Percentiles rank a stretch among this genome's conserved stretches.
Conservation (phyloP, 1,140 invertebrate species). For the Ctenoplectra terminalis region DNA sequence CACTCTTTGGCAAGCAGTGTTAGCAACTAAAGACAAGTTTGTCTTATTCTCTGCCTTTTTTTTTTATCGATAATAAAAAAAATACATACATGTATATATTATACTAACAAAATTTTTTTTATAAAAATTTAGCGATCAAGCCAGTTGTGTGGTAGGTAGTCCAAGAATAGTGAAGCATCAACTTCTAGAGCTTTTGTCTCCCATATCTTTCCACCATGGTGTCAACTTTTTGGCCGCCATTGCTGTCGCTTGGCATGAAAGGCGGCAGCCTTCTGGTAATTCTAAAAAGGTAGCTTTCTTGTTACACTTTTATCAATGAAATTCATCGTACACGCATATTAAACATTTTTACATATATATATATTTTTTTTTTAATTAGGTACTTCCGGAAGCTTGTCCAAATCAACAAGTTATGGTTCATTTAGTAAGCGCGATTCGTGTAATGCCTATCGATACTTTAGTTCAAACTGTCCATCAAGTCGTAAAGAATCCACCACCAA, state of each 20-base stretch:
- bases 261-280: constrained; percentile 82
- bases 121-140: constrained; percentile 74
- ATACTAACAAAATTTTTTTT: constrained; percentile 28
- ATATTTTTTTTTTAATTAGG: constrained; percentile 75
- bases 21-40: constrained; percentile 82
- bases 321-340: background rate
- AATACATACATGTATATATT: constrained; percentile 13
- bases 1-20: constrained; percentile 90
- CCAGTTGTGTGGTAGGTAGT: constrained; percentile 84
- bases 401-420: constrained; percentile 92
- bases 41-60: constrained; percentile 50
- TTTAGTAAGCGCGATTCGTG: constrained; percentile 91
- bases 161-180: constrained; percentile 89
- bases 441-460: constrained; percentile 93
- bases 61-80: background rate
- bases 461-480: constrained; percentile 93
- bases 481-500: constrained; percentile 90
- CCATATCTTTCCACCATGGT: constrained; percentile 93
- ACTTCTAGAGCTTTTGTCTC: constrained; percentile 93
- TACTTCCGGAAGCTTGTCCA: constrained; percentile 86
- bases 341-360: constrained; percentile 13
- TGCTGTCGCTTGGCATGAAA: constrained; percentile 95
- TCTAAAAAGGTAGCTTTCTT: constrained; percentile 81
- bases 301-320: too few relatives aligned
- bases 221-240: constrained; percentile 92